Percentiles rank a stretch among this genome's conserved stretches.
These are phyloP conservation scores for Lophius piscatorius DNA, from an alignment of 2,113 vertebrate genomes.

Conservation along the genomic window DNA sequence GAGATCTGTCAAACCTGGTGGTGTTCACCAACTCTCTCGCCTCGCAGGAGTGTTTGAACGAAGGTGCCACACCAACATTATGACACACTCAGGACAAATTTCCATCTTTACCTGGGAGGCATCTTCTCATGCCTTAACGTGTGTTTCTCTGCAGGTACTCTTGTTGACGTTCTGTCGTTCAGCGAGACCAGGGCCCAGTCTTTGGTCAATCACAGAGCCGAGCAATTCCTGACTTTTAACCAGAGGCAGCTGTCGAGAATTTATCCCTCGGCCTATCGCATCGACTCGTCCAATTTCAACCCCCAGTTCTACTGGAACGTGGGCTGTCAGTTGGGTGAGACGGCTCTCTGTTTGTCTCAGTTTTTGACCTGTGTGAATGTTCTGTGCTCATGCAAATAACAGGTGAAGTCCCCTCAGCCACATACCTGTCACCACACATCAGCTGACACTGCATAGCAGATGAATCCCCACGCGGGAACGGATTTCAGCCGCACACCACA, in stretches of 20 bases:
- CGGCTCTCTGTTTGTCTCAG: neutral
- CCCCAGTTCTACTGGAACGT: slow-evolving; percentile 96
- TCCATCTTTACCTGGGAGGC: neutral
- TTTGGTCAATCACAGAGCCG: slow-evolving; percentile 89
- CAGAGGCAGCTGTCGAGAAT: slow-evolving; percentile 94
- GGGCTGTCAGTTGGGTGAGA: slow-evolving; percentile 92
- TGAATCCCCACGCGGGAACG: neutral
- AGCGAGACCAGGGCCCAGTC: slow-evolving; percentile 94
- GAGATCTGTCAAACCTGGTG: slow-evolving; percentile 94
- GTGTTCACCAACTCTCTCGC: slow-evolving; percentile 94
- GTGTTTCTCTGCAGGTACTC: slow-evolving; percentile 80
- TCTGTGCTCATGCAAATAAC: neutral
- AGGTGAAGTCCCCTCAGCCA: slow-evolving; percentile 3
- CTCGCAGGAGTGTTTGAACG: slow-evolving; percentile 91
- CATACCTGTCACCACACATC: slow-evolving; percentile 7
- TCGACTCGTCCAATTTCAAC: slow-evolving; percentile 98
- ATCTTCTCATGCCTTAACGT: neutral
- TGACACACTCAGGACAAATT: slow-evolving; percentile 6
- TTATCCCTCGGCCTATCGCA: slow-evolving; percentile 96
- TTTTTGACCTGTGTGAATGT: too few species aligned
- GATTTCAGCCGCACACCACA: neutral
- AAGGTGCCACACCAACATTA: slow-evolving; percentile 78
- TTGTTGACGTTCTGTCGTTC: slow-evolving; percentile 93
- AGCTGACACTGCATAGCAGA: neutral
- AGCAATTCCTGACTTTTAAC: slow-evolving; percentile 93